phyloP scores from a whole-genome alignment of 2,888 invertebrate genomes.

The Luperina testacea region DNA sequence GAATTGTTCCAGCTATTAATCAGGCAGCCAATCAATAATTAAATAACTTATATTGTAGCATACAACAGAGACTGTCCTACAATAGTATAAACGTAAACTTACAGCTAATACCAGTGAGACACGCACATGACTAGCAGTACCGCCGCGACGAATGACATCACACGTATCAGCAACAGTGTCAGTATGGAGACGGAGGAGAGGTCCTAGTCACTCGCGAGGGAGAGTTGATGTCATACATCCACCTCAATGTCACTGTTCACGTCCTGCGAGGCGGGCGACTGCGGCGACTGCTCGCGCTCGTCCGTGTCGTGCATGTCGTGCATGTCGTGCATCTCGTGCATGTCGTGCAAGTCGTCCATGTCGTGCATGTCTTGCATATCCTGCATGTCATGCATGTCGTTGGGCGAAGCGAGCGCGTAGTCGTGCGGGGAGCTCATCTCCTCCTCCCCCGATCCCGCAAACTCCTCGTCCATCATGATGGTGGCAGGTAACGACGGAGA shows the following conservation, averaged over 20 bases:
- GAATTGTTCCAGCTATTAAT: conserved; percentile 41
- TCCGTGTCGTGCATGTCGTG: conserved; percentile 35
- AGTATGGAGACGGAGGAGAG: conserved; percentile 52
- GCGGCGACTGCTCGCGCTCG: conserved; percentile 74
- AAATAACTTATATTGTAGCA: conserved; percentile 38
- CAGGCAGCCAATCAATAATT: conserved; percentile 41
- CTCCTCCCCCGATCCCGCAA: conserved; percentile 79
- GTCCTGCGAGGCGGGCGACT: conserved; percentile 77
- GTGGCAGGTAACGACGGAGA: conserved; percentile 88
- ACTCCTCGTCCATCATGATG: conserved; percentile 89
- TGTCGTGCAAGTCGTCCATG: conserved; percentile 61
- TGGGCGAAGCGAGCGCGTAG: conserved; percentile 73
- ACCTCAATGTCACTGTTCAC: conserved; percentile 84
- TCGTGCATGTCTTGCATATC: conserved; percentile 46
- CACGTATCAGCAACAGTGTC: conserved; percentile 50
- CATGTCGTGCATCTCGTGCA: conserved; percentile 42
- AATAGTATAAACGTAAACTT: conserved; percentile 61
- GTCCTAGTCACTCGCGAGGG: conserved; percentile 78
- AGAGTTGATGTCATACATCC: conserved; percentile 86
- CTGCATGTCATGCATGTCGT: conserved; percentile 60
- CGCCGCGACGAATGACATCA: conserved; percentile 62
- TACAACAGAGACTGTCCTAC: conserved; percentile 46
- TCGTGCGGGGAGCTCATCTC: conserved; percentile 84
- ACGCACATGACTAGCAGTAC: conserved; percentile 77
- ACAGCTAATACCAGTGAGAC: conserved; percentile 74